Evolutionary conservation across 2,113 vertebrate species (phyloP), one percentile per base, ranked within the genome.

Genomic region (Prinia subflava): DNA sequence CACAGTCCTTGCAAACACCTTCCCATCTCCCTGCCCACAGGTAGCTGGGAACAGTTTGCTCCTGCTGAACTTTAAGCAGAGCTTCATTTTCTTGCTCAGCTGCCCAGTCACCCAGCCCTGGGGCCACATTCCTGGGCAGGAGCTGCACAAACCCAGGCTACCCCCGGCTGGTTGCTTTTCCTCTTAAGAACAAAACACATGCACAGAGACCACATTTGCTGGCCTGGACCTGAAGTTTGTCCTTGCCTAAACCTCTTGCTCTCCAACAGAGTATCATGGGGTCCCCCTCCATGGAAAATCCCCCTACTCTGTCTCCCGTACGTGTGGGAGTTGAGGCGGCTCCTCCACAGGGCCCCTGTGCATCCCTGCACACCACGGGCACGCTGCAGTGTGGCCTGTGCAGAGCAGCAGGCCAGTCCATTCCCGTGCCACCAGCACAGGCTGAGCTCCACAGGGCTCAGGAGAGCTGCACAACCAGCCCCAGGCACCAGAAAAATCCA

Each of bases 301-400:
- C 35, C 57, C 24, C 55, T 22, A 0, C 15, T 33, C 44, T 39
- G 17, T 47, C 21, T 56, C 13, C 20, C 2, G 7, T 27, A 0
- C 0, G 0, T 4, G 7, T 10, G 57, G 62, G 13, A 33, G 46
- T 23, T 82, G 53, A 49, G 28, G 71, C 15, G 53, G 42, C 86
- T 67, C 65, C 13, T 64, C 12, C 64, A 35, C 60, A 46, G 47
- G 10, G 50, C 19, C 30, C 57, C 60, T 20, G 25, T 2, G 16
- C 5, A 2, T 53, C n/a, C n/a, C 44, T 27, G 5, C 42, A 21
- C 24, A 27, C 16, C 17, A 0, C 0, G 0, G 35, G 68, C 59
- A 77, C 0, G 0, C 31, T 1, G 2, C 67, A 28, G 0, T 4
- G 31, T 44, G 59, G 39, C 35, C 68, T 55, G 15, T 3, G 3